These are phyloP conservation scores for Phacellophora camtschatica DNA, from an alignment of 30 jellyfish, hydroid and myxozoan species.

Conservation along the genomic window DNA sequence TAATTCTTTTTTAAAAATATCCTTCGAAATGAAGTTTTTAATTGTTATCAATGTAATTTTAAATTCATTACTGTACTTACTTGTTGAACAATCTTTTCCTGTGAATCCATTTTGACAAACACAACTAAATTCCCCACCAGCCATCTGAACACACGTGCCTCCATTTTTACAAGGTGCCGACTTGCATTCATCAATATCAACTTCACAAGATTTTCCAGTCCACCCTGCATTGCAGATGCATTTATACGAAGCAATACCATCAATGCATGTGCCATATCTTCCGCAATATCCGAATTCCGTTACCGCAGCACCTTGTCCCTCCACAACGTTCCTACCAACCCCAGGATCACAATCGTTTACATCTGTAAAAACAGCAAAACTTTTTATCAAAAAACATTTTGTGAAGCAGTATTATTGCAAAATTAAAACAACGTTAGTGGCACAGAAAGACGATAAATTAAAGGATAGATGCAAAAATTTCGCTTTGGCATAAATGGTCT, in stretches of 20 bases:
- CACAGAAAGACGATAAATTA: too few relatives aligned
- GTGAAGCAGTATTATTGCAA: too few relatives aligned
- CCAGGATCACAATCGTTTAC: slow-evolving; percentile 90
- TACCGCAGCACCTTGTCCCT: slow-evolving; percentile 38
- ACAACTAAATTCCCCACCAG: slow-evolving; percentile 51
- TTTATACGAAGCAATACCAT: slow-evolving; percentile 64
- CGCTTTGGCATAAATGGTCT: too few relatives aligned
- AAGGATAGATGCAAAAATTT: too few relatives aligned
- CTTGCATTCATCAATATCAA: slow-evolving; percentile 29
- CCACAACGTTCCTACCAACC: slow-evolving; percentile 18
- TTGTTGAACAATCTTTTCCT: slow-evolving; percentile 63
- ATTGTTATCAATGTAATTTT: too few relatives aligned
- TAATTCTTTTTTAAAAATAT: too few relatives aligned
- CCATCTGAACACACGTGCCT: slow-evolving; percentile 42
- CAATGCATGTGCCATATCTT: slow-evolving; percentile 73
- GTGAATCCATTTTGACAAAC: slow-evolving; percentile 66
- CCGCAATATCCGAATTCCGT: slow-evolving; percentile 89
- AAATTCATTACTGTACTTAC: too few relatives aligned
- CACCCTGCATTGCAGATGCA: slow-evolving; percentile 79
- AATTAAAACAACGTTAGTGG: too few relatives aligned
- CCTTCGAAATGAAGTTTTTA: too few relatives aligned
- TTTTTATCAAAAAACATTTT: too few relatives aligned
- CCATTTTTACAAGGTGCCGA: slow-evolving; percentile 45
- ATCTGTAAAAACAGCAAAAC: too few relatives aligned
- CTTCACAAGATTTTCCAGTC: slow-evolving; percentile 70